Base-by-base conservation (phyloP, 2,888 invertebrate species). In the Mystacides longicornis region DNA sequence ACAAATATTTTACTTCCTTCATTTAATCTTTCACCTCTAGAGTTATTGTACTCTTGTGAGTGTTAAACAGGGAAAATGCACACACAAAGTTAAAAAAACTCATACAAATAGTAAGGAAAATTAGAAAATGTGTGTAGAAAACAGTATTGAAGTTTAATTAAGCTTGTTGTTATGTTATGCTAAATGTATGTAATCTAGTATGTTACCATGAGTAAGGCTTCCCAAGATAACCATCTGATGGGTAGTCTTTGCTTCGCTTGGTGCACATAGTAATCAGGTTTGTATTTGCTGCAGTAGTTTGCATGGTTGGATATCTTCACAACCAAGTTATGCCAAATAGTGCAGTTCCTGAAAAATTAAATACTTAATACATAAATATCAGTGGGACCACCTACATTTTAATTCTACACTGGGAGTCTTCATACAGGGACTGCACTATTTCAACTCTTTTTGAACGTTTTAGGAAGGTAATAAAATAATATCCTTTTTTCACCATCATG, bases 201-300 rank as follows among this genome's bases (percentile, higher is more conserved):
- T n/a, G n/a, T 77, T 71, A 89, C 89, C 80, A 89, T 72, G 48
- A 93, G 75, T 23, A 93, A 77, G 63, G 87, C 87, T 69, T 93
- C 93, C 92, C 93, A 93, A 2, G 93, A 86, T 93, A 93, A 93
- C 93, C 93, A 93, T 56, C 95, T 80, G 54, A 95, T 83, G 0
- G 94, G 94, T 58, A 93, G 75, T 60, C 89, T 81, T 2, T 85
- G 82, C 64, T 88, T 87, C 43, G 88, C 89, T 62, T 89, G 87
- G 69, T 91, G 85, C 55, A 87, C 79, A 73, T 91, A 92, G 70
- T 93, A 94, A 67, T 94, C 93, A 5, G 79, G 73, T 49, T 86
- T 81, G 66, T 88, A 91, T 63, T 86, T 82, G 61, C 83, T 83
- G 66, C 88, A 86, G 67, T 89, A 89, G 83, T 90, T 87, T 1